These are phyloP conservation scores for Sisor rabdophorus DNA, from an alignment of 2,113 vertebrate species.

Conservation along the genomic window DNA sequence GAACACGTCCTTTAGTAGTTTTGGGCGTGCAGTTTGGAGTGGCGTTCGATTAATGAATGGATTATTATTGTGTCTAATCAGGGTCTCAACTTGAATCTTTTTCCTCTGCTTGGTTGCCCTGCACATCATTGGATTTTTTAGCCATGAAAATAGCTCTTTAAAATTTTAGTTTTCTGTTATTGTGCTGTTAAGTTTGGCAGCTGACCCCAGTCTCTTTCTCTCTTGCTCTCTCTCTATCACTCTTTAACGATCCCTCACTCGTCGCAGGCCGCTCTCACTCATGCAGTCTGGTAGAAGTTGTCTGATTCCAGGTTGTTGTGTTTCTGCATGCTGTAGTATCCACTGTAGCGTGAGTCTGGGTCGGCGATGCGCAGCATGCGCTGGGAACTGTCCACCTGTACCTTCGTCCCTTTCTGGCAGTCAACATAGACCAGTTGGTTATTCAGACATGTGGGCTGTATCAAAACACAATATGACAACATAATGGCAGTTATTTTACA, in stretches of 20 bases:
- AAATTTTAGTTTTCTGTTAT: conserved; percentile 28
- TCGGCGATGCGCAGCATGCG: conserved; percentile 85
- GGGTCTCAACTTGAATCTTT: conserved; percentile 24
- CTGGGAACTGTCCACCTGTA: conserved; percentile 80
- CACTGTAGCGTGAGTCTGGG: conserved; percentile 84
- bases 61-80: conserved; percentile 42
- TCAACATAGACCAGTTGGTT: conserved; percentile 86
- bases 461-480: conserved; percentile 34
- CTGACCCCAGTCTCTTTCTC: conserved; percentile 39
- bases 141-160: conserved; percentile 16
- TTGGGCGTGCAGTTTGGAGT: conserved; percentile 36
- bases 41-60: conserved; percentile 39
- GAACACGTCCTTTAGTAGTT: conserved; percentile 35
- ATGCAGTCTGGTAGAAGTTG: conserved; percentile 90
- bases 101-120: conserved; percentile 30
- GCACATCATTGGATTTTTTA: conserved; percentile 45
- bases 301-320: conserved; percentile 86
- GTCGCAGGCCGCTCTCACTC: conserved; percentile 62
- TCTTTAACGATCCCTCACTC: conserved; percentile 49
- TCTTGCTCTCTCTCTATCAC: conserved; percentile 19
- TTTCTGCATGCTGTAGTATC: conserved; percentile 91
- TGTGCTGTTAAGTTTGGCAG: conserved; percentile 41
- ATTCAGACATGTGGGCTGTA: conserved; percentile 82
- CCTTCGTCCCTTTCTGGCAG: conserved; percentile 84
- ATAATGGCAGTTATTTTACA: conserved; percentile 8